Base-by-base conservation (phyloP, 2,797 vertebrate species). In the Urocyon cinereoargenteus region DNA sequence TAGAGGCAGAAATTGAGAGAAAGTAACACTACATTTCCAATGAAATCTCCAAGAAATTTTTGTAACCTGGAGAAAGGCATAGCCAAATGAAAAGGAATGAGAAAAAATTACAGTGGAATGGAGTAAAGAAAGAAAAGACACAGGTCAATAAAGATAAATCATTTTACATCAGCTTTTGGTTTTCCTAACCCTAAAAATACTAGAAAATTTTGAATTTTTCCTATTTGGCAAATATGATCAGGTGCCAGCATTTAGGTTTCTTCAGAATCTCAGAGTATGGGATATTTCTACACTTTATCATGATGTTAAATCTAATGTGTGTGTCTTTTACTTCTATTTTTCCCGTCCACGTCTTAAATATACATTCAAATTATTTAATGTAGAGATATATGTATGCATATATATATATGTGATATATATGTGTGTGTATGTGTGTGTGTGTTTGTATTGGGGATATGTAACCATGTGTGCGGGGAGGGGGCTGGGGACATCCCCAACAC, bases 51-150 rank as follows among this genome's bases (percentile, higher is more conserved):
- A 86, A 85, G 16, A 92, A 87, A 34, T 14, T 86, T 94, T 84
- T 73, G n/a, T 77, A 93, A 94, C 55, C 72, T 89, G 62, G 57
- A 94, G 16, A 94, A 96, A 96, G 45, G 66, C 24, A 82, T 16
- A 86, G 28, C 53, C 72, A 86, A 89, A 92, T 84, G 13, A 31
- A 88, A 91, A 66, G 1, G 5, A 95, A 26, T 55, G 51, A 86
- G 13, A 62, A 68, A 15, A 93, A 70, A 95, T 68, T 89, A 89
- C 7, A 61, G n/a, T 53, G 59, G 34, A 72, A 92, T 88, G n/a
- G 12, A 84, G 31, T 61, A 66, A 92, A 86, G 40, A 82, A 92
- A 66, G 55, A 86, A 90, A 96, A 90, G 36, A 31, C 18, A 86
- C 18, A 92, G 21, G 79, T 86, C 49, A 31, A 62, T 91, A 94